Percentiles rank a stretch among this genome's conserved stretches.
phyloP scores from a whole-genome alignment of 1,140 invertebrate species.

The Lysiphlebus fabarum region DNA sequence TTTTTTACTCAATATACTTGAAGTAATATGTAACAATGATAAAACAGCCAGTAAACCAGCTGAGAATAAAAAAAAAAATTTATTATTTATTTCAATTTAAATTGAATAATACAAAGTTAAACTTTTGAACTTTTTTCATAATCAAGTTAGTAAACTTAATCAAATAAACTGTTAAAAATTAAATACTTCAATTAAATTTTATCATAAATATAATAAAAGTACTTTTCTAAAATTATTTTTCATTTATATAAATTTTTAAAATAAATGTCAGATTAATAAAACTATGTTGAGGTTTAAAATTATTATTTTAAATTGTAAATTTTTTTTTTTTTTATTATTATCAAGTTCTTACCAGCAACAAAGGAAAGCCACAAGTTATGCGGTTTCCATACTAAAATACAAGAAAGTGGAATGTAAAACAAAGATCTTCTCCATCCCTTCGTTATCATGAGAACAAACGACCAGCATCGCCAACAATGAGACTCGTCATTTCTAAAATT shows the following conservation, averaged over 20 bases:
- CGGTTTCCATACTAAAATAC: constrained; percentile 56
- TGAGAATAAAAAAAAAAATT: constrained; percentile 30
- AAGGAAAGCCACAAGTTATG: constrained; percentile 52
- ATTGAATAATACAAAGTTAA: no score
- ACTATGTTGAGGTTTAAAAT: no score
- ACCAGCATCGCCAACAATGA: constrained; percentile 50
- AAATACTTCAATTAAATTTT: no score
- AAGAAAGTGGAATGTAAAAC: constrained; percentile 52
- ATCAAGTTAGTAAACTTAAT: no score
- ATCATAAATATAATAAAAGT: no score
- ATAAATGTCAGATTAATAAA: not conserved
- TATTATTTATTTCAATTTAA: constrained; percentile 9
- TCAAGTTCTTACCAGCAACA: constrained; percentile 45
- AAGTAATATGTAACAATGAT: constrained; percentile 40
- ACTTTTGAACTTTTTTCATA: no score
- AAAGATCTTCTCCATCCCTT: constrained; percentile 56
- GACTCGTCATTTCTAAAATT: constrained; percentile 48
- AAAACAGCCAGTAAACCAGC: constrained; percentile 45
- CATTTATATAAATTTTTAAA: no score
- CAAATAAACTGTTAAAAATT: no score
- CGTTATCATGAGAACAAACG: constrained; percentile 47
- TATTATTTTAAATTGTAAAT: no score
- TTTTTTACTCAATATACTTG: constrained; percentile 33
- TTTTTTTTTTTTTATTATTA: constrained; percentile 6
- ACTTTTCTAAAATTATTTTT: no score